Conservation (phyloP, 2,888 invertebrate species). For the Gibbula magus region DNA sequence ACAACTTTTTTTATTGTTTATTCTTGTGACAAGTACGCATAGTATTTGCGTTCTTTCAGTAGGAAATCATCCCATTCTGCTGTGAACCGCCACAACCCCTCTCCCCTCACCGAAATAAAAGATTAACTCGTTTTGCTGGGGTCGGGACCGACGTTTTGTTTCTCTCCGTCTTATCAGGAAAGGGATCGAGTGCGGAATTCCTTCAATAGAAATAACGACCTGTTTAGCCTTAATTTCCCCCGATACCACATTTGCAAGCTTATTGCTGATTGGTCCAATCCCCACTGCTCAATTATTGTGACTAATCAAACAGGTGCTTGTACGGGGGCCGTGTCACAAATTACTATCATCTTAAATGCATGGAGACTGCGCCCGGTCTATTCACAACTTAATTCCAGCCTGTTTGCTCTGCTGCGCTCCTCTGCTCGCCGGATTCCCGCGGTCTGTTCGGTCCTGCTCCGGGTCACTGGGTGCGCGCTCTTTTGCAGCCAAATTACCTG, state of each 20-base stretch:
- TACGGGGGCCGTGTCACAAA: not conserved
- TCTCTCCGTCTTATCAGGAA: not conserved
- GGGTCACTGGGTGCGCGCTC: not conserved
- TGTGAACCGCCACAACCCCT: no score
- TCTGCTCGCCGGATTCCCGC: no score
- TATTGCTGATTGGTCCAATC: not conserved
- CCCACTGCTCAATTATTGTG: conserved; percentile 7
- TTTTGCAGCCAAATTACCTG: conserved; percentile 11
- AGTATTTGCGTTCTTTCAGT: no score
- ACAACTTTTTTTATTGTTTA: no score
- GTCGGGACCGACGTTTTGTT: not conserved
- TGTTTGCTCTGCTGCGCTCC: no score
- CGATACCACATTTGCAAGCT: not conserved
- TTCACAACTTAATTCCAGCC: no score
- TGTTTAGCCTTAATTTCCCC: conserved; percentile 3
- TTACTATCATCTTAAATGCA: not conserved
- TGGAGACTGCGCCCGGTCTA: no score
- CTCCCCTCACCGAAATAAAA: not conserved
- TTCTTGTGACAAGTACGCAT: no score
- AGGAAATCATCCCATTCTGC: no score
- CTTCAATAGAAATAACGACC: conserved; percentile 7
- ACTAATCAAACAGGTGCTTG: conserved; percentile 5
- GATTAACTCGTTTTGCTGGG: not conserved
- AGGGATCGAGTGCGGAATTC: not conserved
- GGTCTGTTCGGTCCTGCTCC: no score